Base-by-base conservation (phyloP, 1,140 invertebrate genomes). In the Drosophila ercepeae region DNA sequence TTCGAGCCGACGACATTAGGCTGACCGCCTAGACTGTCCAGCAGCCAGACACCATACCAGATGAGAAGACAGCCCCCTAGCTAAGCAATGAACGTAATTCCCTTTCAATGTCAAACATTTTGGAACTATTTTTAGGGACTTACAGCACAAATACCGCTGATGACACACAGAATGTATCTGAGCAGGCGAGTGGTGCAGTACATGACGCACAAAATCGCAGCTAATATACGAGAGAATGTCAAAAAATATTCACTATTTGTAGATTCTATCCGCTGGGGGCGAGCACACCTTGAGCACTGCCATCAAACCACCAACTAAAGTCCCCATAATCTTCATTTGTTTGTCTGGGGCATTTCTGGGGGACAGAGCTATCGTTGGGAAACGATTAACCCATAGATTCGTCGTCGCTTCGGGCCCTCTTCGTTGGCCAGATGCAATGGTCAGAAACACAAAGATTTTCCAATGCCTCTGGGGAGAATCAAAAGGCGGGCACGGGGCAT, bases 11-110 rank as follows among this genome's bases (percentile, higher is more conserved):
- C 46, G n/a, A 36, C 27, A 1, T 4, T 41, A 34, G 59, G 63
- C 16, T 71, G 32, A 18, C 67, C 78, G 11, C 21, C 36, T 11
- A 88, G 51, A 27, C 71, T 89, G 23, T 88, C 70, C 48, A 84
- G 63, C 49, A 90, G 49, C 89, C 89, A 90, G 49, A 46, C 45
- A 42, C 89, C 89, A 34, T 89, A 90, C 89, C 89, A 90, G 48
- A 86, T 86, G 41, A 90, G 48, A 50, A 86, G 49, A 14, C 68
- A 69, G 54, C 89, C 89, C 21, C 71, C 64, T 18, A 90, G 45
- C 89, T 90, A 68, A 42, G 45, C 19, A 53, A 25, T 29, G 14
- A 45, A 29, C 52, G 18, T 7, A 55, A 45, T 49, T 42, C 19
- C 41, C 59, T 44, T 42, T 64, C 64, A 71, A 83, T 84, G 70